Evolutionary conservation across 2,113 vertebrate genomes (phyloP).

Genomic region (Chlorodrepanis virens): DNA sequence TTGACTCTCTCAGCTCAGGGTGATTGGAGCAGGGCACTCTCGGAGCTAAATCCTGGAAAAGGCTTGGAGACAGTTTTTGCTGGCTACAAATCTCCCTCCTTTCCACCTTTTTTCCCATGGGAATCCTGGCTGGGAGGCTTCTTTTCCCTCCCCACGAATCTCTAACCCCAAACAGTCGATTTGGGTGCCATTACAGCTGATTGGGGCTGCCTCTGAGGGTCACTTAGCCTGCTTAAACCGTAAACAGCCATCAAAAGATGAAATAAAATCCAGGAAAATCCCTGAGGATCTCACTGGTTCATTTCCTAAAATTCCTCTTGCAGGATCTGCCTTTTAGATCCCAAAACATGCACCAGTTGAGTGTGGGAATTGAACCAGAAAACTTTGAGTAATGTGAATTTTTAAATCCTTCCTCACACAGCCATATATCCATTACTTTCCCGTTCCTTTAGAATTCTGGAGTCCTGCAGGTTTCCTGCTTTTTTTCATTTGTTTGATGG

Average conservation of each 20-base stretch:
- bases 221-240: background rate
- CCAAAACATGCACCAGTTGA: background rate
- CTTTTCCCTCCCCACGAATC: background rate
- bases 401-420: background rate
- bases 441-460: background rate
- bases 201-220: background rate
- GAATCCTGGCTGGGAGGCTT: background rate
- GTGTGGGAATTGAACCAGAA: background rate
- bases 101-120: background rate
- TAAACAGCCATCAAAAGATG: background rate
- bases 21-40: background rate
- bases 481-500: rapidly evolving
- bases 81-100: background rate
- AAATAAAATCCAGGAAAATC: background rate
- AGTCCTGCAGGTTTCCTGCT: background rate
- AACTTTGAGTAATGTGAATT: background rate
- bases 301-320: background rate
- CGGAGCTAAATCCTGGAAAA: background rate
- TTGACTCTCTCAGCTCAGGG: background rate
- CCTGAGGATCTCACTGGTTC: rapidly evolving
- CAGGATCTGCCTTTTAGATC: background rate
- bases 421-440: background rate
- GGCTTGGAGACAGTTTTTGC: background rate
- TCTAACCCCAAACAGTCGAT: background rate
- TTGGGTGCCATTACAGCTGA: background rate